Evolutionary conservation across 2,888 invertebrate genomes (phyloP).

Genomic region (Tethea ocularis): DNA sequence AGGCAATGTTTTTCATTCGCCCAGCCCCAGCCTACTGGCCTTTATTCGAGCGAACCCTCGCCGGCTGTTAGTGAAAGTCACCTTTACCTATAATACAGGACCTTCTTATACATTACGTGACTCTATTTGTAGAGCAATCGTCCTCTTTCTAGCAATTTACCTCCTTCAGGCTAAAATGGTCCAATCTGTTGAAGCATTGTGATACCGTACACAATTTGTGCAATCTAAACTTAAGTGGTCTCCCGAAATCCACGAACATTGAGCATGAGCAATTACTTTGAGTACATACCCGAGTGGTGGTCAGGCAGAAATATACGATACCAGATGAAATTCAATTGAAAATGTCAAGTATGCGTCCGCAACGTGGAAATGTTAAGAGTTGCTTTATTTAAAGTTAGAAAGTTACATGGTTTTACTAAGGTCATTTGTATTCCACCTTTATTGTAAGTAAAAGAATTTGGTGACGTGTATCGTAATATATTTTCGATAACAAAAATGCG

Average conservation of each 20-base stretch:
- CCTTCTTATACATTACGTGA: conserved; percentile 74
- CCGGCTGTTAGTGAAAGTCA: conserved; percentile 45
- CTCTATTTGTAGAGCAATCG: conserved; percentile 69
- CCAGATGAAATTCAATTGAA: conserved; percentile 9
- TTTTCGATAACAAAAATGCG: not conserved
- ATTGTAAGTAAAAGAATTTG: too few relatives aligned
- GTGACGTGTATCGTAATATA: too few relatives aligned
- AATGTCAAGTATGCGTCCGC: conserved; percentile 6
- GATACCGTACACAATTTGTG: conserved; percentile 50
- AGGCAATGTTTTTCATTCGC: conserved; percentile 48
- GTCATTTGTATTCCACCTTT: not conserved
- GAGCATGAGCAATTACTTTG: conserved; percentile 37
- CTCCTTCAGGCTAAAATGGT: conserved; percentile 55
- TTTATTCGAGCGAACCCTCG: conserved; percentile 43
- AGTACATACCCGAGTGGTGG: conserved; percentile 34
- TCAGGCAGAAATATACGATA: conserved; percentile 27
- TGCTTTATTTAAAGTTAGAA: not conserved
- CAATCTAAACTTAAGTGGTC: conserved; percentile 44
- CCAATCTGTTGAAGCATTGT: conserved; percentile 66
- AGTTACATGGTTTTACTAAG: not conserved
- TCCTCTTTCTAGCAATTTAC: conserved; percentile 67
- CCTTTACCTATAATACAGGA: conserved; percentile 57
- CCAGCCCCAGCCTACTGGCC: conserved; percentile 41
- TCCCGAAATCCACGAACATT: conserved; percentile 30
- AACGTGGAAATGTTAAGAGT: conserved; percentile 4